phyloP scores from a whole-genome alignment of 2,113 vertebrate species.

The Ceyx melanurus region DNA sequence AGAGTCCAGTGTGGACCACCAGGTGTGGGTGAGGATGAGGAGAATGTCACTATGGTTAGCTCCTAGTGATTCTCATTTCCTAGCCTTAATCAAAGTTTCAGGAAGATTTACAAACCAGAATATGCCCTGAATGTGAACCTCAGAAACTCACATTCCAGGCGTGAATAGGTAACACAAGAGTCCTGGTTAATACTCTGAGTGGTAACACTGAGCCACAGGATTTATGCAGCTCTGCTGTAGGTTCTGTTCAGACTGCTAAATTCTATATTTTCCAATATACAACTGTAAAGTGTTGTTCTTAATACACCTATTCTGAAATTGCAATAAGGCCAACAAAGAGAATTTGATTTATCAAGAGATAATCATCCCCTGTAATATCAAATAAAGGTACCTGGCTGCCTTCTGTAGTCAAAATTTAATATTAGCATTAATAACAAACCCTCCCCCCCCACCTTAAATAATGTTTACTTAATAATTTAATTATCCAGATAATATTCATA shows the following conservation, averaged over 20 bases:
- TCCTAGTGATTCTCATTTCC: background rate
- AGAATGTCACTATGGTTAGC: background rate
- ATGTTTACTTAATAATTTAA: conserved; percentile 35
- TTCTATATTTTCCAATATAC: background rate
- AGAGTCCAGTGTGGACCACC: background rate
- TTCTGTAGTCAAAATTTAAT: conserved; percentile 37
- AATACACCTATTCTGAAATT: background rate
- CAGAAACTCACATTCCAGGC: background rate
- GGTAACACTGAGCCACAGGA: background rate
- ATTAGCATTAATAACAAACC: background rate
- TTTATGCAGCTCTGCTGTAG: background rate
- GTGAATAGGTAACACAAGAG: background rate
- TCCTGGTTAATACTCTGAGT: background rate
- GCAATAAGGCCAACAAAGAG: background rate
- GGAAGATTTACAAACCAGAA: background rate
- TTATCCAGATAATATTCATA: background rate
- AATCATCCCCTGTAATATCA: background rate
- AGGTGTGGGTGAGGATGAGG: rapidly evolving
- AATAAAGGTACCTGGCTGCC: conserved; percentile 32
- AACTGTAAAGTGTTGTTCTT: background rate
- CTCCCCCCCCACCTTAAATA: background rate
- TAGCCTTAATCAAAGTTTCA: background rate
- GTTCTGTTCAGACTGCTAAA: background rate
- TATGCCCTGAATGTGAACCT: background rate
- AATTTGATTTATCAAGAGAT: conserved; percentile 31